These are phyloP conservation scores for Plectus sambesii DNA, from an alignment of 1,140 invertebrate genomes.

Conservation along the genomic window DNA sequence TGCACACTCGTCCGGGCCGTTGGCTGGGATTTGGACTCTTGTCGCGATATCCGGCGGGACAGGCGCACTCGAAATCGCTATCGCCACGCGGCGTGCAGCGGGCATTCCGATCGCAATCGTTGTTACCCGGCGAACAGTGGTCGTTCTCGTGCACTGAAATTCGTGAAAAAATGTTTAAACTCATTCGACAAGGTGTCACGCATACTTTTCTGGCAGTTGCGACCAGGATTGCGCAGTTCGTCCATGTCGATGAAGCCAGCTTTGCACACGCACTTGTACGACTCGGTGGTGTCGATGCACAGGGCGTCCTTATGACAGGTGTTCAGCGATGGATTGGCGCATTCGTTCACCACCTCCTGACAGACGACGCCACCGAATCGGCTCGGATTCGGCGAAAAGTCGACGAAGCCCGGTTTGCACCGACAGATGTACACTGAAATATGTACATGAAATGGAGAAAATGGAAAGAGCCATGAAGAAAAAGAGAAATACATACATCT, in stretches of 20 bases:
- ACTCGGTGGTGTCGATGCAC: conserved; percentile 37
- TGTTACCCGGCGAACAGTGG: conserved; percentile 29
- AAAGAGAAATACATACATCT: conserved; percentile 20
- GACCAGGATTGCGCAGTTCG: conserved; percentile 42
- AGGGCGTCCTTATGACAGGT: conserved; percentile 39
- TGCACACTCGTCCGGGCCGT: conserved; percentile 41
- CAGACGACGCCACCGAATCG: conserved; percentile 36
- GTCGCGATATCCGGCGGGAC: conserved; percentile 9
- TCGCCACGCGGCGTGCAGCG: conserved; percentile 34
- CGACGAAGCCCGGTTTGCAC: conserved; percentile 47
- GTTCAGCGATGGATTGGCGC: conserved; percentile 31
- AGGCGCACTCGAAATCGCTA: conserved; percentile 25
- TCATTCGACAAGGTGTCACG: not conserved
- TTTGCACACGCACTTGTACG: conserved; percentile 41
- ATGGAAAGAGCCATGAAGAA: conserved; percentile 5
- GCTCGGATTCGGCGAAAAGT: conserved; percentile 42
- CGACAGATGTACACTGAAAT: conserved; percentile 39
- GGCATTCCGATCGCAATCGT: conserved; percentile 42
- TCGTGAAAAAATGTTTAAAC: not conserved
- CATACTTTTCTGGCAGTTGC: conserved; percentile 31
- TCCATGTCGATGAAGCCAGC: conserved; percentile 43
- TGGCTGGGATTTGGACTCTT: conserved; percentile 31
- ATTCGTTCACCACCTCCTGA: conserved; percentile 38
- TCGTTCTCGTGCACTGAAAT: conserved; percentile 35
- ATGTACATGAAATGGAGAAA: not conserved